These are phyloP conservation scores for Cherax quadricarinatus DNA, from an alignment of 1,140 invertebrate species.

Conservation along the genomic window DNA sequence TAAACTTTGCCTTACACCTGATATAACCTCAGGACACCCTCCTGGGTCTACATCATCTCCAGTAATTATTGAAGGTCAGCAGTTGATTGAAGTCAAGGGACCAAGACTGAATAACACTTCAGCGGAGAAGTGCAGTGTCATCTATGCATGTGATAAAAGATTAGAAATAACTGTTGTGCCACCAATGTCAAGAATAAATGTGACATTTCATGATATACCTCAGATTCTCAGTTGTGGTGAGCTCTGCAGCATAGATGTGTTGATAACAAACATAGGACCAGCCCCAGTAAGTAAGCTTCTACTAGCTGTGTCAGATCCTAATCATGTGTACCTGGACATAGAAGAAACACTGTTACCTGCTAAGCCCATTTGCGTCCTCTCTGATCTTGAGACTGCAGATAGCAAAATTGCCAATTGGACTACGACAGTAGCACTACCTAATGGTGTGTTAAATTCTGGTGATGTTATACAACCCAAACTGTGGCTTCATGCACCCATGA, in stretches of 20 bases:
- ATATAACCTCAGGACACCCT: constrained; percentile 28
- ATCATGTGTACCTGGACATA: constrained; percentile 52
- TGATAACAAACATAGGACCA: constrained; percentile 63
- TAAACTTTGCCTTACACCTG: constrained; percentile 74
- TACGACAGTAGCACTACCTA: constrained; percentile 10
- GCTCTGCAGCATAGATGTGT: constrained; percentile 50
- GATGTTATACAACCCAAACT: constrained; percentile 44
- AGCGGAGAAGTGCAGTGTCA: constrained; percentile 76
- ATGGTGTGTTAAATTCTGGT: constrained; percentile 43
- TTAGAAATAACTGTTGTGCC: constrained; percentile 77
- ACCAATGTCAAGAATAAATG: constrained; percentile 77
- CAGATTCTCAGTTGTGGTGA: constrained; percentile 64
- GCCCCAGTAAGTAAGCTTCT: constrained; percentile 59
- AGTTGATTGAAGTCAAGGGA: constrained; percentile 77
- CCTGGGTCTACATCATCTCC: constrained; percentile 38
- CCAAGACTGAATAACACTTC: constrained; percentile 77
- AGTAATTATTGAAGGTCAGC: constrained; percentile 75
- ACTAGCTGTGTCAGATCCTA: constrained; percentile 66
- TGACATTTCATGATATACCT: constrained; percentile 72
- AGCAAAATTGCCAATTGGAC: constrained; percentile 21
- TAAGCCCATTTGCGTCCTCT: constrained; percentile 33
- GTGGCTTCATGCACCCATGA: constrained; percentile 57
- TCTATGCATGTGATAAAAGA: constrained; percentile 78
- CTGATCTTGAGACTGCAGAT: constrained; percentile 28
- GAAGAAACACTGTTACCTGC: neutral